Evolutionary conservation across 2,888 invertebrate species (phyloP), one percentile per base, ranked within the genome.

Genomic region (Cataglyphis altisquamis): DNA sequence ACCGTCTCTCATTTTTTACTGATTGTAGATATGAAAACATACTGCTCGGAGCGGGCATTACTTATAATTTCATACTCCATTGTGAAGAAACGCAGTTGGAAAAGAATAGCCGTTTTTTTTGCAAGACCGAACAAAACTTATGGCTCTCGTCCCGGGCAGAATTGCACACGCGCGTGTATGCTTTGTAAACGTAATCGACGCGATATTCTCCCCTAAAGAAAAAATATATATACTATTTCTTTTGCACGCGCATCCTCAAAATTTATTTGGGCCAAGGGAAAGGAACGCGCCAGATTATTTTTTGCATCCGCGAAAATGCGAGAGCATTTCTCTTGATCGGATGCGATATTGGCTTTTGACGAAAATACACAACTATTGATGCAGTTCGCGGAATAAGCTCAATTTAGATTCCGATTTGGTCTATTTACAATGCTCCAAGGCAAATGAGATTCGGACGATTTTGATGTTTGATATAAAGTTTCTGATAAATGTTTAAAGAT

Each of bases 21-120:
- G 15, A 1, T 32, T 52, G 25, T 12, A 77, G n/a, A 48, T 63
- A 21, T 39, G 78, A 81, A 75, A 83, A 62, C 48, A 57, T 57
- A 72, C 52, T 52, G 18, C 78, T 78, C 32, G 25, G 82, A 74
- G 82, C 55, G 52, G 10, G 57, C 73, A 64, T 82, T 78, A 81
- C 84, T 89, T 88, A 84, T 87, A 88, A 90, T 90, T 90, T 87
- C 85, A 85, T 86, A 84, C 74, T 82, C 84, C 64, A 86, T 84
- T 82, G 87, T 83, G 83, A 74, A 62, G 63, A 68, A 83, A 63
- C 25, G 18, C 32, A 57, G 57, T 39, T 48, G 1, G 41, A 62
- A 62, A 84, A 73, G 80, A 73, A 81, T 72, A 32, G n/a, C 21
- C 52, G 72, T 36, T 73, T 81, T 81, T 73, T 29, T 29, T 84